A percentile compares a stretch with the other conserved stretches of the same genome.
These are phyloP conservation scores for Octopus sinensis DNA, from an alignment of 1,140 invertebrate species.

Conservation along the genomic window DNA sequence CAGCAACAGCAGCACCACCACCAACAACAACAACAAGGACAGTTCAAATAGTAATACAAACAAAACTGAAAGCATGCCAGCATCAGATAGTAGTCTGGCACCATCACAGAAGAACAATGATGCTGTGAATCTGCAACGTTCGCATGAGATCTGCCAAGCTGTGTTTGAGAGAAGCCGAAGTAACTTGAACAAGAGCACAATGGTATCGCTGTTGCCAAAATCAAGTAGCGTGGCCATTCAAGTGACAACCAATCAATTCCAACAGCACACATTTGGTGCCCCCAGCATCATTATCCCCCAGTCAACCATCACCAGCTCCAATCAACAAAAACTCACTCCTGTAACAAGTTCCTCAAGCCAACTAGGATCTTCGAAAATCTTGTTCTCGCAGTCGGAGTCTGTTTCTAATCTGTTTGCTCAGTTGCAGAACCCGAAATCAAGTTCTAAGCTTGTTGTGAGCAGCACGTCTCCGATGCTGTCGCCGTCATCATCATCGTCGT, in stretches of 20 bases:
- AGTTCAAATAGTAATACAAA: conserved; percentile 32
- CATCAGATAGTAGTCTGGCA: conserved; percentile 60
- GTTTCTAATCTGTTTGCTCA: conserved; percentile 15
- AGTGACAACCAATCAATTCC: conserved; percentile 1
- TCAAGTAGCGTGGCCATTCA: neutral
- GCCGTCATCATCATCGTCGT: neutral
- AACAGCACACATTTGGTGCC: conserved; percentile 8
- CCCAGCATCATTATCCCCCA: conserved; percentile 6
- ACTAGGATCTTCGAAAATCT: conserved; percentile 38
- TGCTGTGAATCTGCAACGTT: conserved; percentile 85
- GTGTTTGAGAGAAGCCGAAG: conserved; percentile 69
- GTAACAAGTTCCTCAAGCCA: conserved; percentile 18
- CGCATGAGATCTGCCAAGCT: conserved; percentile 92
- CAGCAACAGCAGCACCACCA: neutral
- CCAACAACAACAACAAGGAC: neutral
- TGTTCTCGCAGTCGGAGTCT: conserved; percentile 31
- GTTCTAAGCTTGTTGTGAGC: neutral
- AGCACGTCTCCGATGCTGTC: neutral
- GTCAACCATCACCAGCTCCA: neutral
- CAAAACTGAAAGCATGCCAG: conserved; percentile 34
- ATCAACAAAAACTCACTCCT: neutral
- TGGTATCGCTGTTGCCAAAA: conserved; percentile 17
- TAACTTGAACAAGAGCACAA: conserved; percentile 11
- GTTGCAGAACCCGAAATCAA: conserved; percentile 6
- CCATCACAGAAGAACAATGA: conserved; percentile 17